phyloP scores from a whole-genome alignment of 2,113 vertebrate species.

The Ornithorhynchus anatinus region DNA sequence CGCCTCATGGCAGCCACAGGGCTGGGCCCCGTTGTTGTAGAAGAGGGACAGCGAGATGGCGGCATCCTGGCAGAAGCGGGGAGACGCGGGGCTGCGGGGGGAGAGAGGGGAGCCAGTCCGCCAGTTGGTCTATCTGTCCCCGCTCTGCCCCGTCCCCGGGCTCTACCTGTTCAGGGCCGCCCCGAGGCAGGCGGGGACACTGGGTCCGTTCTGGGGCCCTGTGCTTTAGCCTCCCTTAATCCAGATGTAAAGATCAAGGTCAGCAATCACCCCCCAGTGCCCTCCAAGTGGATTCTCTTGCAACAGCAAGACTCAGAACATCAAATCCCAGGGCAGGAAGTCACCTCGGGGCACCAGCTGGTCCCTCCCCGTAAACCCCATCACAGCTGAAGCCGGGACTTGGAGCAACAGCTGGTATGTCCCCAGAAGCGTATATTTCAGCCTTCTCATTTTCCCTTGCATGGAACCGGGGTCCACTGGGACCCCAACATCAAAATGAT shows the following conservation, averaged over 20 bases:
- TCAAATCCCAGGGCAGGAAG: background rate
- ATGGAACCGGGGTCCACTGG: background rate
- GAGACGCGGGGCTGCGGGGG: constrained; percentile 71
- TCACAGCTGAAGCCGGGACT: background rate
- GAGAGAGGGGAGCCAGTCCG: background rate
- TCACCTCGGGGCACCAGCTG: background rate
- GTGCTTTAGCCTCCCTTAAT: accelerated
- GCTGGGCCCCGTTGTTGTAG: constrained; percentile 90
- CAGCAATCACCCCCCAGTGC: no score
- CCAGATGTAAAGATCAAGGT: background rate
- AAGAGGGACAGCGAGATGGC: constrained; percentile 89
- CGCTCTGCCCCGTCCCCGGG: accelerated
- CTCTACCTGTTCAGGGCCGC: accelerated
- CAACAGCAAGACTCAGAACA: background rate
- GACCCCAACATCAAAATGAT: no score
- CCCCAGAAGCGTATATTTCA: no score
- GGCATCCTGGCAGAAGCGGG: constrained; percentile 82
- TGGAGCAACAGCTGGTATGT: no score
- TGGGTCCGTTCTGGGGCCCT: no score
- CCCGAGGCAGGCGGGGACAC: no score
- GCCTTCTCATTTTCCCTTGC: no score
- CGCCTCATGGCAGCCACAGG: constrained; percentile 87
- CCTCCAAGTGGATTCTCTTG: background rate
- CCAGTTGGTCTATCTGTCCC: accelerated
- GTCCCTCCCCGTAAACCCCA: background rate